These are phyloP conservation scores for Drepanosiphum platanoidis DNA, from an alignment of 2,888 invertebrate species.

Conservation along the genomic window DNA sequence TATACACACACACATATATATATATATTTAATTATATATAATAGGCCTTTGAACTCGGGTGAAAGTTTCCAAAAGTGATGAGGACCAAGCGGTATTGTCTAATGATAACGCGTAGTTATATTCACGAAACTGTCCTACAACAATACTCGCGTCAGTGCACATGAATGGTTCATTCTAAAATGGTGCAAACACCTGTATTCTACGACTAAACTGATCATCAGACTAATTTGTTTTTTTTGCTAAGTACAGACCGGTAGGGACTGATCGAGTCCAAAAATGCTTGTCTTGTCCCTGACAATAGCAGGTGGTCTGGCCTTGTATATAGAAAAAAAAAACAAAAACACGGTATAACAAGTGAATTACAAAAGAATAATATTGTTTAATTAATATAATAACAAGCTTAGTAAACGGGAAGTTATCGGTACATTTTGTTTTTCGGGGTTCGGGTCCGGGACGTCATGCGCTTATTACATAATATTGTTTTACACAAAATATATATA, in stretches of 20 bases:
- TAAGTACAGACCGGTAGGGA: slow-evolving; percentile 61
- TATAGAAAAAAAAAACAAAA: slow-evolving; percentile 56
- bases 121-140: slow-evolving; percentile 43
- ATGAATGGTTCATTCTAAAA: slow-evolving; percentile 38
- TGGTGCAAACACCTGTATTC: slow-evolving; percentile 47
- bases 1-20: no score
- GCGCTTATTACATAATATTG: slow-evolving; percentile 31
- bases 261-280: slow-evolving; percentile 59
- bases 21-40: no score
- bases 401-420: slow-evolving; percentile 13
- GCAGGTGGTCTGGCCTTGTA: slow-evolving; percentile 60
- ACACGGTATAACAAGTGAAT: slow-evolving; percentile 57
- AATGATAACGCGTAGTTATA: background rate
- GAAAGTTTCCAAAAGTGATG: slow-evolving; percentile 1
- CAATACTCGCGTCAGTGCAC: slow-evolving; percentile 52
- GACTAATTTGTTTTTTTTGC: slow-evolving; percentile 36
- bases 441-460: slow-evolving; percentile 9
- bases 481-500: slow-evolving; percentile 32
- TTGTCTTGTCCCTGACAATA: slow-evolving; percentile 59
- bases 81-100: background rate
- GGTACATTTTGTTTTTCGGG: background rate
- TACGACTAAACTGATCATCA: slow-evolving; percentile 53
- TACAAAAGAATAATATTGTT: slow-evolving; percentile 31
- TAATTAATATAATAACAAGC: slow-evolving; percentile 44
- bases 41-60: background rate